Evolutionary conservation across 2,888 invertebrate species (phyloP).

Genomic region (Cerastis leucographa): DNA sequence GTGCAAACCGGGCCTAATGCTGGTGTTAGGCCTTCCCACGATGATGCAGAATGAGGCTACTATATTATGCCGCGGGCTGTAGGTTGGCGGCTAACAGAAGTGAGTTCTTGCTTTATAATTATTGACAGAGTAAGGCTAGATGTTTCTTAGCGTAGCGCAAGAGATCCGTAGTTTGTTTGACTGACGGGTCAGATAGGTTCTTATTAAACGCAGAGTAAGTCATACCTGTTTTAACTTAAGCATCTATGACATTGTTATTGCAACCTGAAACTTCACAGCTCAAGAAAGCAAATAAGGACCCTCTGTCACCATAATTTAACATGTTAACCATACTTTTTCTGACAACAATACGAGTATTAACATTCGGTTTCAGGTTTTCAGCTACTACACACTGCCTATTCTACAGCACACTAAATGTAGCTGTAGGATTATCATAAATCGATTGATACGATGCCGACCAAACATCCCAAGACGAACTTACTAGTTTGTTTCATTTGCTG

Average conservation of each 20-base stretch:
- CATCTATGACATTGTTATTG: background rate
- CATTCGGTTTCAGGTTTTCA: background rate
- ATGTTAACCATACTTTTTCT: background rate
- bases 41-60: conserved; percentile 43
- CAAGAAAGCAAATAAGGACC: background rate
- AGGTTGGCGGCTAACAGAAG: conserved; percentile 50
- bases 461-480: background rate
- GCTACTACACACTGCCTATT: too few species aligned
- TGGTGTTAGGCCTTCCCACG: conserved; percentile 54
- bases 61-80: conserved; percentile 49
- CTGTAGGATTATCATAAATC: too few species aligned
- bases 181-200: background rate
- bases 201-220: background rate
- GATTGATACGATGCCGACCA: background rate
- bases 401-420: background rate
- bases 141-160: background rate
- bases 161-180: background rate
- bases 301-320: too few species aligned
- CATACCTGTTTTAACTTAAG: background rate
- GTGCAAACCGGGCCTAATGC: conserved; percentile 5
- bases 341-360: background rate
- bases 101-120: conserved; percentile 25
- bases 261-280: background rate
- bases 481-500: background rate
- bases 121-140: conserved; percentile 22